A percentile compares a stretch with the other conserved stretches of the same genome.
phyloP scores from a whole-genome alignment of 2,797 vertebrate genomes.

The Anniella stebbinsi region DNA sequence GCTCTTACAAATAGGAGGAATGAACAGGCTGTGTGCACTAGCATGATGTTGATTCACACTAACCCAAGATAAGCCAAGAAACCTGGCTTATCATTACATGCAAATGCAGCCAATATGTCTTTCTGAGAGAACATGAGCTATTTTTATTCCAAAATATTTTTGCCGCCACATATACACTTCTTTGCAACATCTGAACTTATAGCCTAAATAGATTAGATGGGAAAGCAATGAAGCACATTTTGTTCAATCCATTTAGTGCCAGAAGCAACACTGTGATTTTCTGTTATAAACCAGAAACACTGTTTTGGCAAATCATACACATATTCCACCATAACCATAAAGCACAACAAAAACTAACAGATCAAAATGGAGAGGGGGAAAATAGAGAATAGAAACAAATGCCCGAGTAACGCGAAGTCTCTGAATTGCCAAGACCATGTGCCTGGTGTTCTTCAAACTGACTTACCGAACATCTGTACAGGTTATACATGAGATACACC shows the following conservation, averaged over 20 bases:
- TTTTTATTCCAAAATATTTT: not conserved
- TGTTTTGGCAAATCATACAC: not conserved
- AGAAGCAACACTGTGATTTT: not conserved
- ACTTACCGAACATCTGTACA: constrained; percentile 89
- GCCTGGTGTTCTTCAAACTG: constrained; percentile 22
- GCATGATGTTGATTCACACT: not conserved
- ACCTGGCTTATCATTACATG: not conserved
- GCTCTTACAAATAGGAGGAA: not conserved
- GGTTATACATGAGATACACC: constrained; percentile 86
- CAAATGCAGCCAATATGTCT: not conserved
- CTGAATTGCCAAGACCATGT: not conserved
- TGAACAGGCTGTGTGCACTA: not conserved
- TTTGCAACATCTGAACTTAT: accelerated
- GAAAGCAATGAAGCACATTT: not conserved
- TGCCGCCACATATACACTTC: not conserved
- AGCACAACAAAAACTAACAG: not conserved
- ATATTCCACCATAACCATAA: not conserved
- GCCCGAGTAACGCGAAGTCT: constrained; percentile 37
- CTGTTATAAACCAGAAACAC: not conserved
- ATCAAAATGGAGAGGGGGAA: not conserved
- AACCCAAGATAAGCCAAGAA: not conserved
- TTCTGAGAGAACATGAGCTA: constrained; percentile 6
- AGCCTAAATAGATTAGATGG: not conserved
- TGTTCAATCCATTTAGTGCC: not conserved
- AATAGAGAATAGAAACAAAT: constrained; percentile 25